phyloP scores from a whole-genome alignment of 2,888 invertebrate genomes.

The Spicauda simplicius region DNA sequence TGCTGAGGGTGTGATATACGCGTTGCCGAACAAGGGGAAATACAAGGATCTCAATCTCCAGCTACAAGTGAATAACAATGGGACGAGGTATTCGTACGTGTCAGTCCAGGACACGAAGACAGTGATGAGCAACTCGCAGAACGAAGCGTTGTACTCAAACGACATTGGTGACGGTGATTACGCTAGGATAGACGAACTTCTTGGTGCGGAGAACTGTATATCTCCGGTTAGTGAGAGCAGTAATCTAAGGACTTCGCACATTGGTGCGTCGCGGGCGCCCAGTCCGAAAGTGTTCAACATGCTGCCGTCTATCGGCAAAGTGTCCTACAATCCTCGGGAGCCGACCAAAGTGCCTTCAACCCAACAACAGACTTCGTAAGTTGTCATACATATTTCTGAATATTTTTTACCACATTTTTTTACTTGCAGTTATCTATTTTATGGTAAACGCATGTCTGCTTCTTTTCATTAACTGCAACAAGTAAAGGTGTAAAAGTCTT shows the following conservation, averaged over 20 bases:
- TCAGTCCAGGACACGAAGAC: slow-evolving; percentile 77
- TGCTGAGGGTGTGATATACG: slow-evolving; percentile 81
- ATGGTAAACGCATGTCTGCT: no score
- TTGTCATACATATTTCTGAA: slow-evolving; percentile 35
- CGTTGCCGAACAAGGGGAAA: slow-evolving; percentile 80
- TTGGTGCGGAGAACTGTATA: slow-evolving; percentile 75
- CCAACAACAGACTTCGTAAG: slow-evolving; percentile 67
- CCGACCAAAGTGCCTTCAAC: slow-evolving; percentile 69
- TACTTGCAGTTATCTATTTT: no score
- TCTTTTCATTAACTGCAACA: no score
- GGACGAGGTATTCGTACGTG: slow-evolving; percentile 77
- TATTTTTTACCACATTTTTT: no score
- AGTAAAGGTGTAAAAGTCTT: no score
- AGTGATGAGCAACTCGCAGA: slow-evolving; percentile 79
- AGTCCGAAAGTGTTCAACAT: slow-evolving; percentile 67
- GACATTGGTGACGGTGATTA: slow-evolving; percentile 76
- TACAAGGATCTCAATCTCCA: slow-evolving; percentile 79
- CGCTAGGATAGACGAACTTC: slow-evolving; percentile 74
- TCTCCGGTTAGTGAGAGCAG: slow-evolving; percentile 72
- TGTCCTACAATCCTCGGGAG: slow-evolving; percentile 68
- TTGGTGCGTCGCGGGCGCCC: slow-evolving; percentile 60
- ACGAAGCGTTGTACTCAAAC: slow-evolving; percentile 74
- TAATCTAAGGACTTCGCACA: slow-evolving; percentile 75
- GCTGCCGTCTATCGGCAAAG: slow-evolving; percentile 75
- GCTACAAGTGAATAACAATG: slow-evolving; percentile 79